These are phyloP conservation scores for Rallus limicola DNA, from an alignment of 2,113 vertebrate species.

Conservation along the genomic window DNA sequence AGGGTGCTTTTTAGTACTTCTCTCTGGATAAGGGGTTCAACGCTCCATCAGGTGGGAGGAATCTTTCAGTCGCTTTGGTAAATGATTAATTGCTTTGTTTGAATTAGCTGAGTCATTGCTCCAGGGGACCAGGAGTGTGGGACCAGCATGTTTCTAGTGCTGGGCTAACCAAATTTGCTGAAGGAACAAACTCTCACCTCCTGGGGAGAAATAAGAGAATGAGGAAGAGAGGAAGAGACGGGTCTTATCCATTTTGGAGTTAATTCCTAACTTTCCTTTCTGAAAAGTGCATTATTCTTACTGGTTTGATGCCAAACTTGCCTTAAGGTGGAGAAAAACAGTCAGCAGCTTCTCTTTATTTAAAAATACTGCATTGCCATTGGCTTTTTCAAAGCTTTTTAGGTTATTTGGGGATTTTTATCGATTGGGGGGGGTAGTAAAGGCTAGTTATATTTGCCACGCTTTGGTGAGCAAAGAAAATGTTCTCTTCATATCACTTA, in stretches of 20 bases:
- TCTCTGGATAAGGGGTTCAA: too few relatives aligned
- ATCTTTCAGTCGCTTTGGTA: background rate
- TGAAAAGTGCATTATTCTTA: background rate
- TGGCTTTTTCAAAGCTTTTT: background rate
- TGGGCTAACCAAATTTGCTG: background rate
- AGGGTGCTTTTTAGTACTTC: too few relatives aligned
- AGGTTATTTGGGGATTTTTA: background rate
- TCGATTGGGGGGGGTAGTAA: background rate
- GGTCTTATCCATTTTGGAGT: background rate
- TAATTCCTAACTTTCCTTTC: background rate
- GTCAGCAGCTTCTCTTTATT: background rate
- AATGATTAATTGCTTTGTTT: constrained; percentile 1
- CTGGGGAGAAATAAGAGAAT: background rate
- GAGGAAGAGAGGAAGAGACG: background rate
- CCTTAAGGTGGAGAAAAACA: background rate
- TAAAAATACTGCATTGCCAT: background rate
- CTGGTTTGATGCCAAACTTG: background rate
- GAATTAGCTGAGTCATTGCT: background rate
- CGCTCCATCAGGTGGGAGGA: background rate
- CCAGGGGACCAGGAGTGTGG: background rate
- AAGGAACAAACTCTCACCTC: background rate
- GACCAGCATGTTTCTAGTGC: background rate
- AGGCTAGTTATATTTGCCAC: background rate
- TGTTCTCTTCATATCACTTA: background rate
- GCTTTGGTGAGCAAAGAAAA: background rate